Evolutionary conservation across 2,113 vertebrate species (phyloP), one percentile per base, ranked within the genome.

Genomic region (Tachysurus vachellii): DNA sequence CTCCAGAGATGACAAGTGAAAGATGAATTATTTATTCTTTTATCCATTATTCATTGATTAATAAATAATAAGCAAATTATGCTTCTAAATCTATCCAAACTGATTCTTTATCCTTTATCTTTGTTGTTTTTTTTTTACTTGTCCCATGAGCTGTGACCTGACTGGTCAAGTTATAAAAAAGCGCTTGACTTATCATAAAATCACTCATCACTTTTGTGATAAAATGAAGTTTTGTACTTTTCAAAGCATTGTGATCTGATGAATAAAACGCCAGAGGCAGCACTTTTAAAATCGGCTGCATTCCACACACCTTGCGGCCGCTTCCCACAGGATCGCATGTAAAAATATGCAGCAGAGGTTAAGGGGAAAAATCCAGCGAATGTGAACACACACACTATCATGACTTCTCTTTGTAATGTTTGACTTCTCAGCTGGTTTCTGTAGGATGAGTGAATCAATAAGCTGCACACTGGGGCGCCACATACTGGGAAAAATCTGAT

Each of bases 401-500:
- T 23, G 75, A 23, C 50, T 76, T 76, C 28, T 70, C 26, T 80
- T 57, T 86, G 59, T 79, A 47, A 44, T 66, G 19, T 68, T 54
- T 80, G 61, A 76, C 57, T 76, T 86, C 28, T 80, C 50, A 3
- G 28, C 75, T 66, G 76, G 21, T 42, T 80, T 80, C 19, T 77
- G 62, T 80, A 70, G 62, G 28, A 86, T 86, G 47, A 19, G 13
- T 68, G 21, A 86, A 81, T 86, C 76, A 81, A 70, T 86, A 86
- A 70, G 23, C 47, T 80, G 19, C 56, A 79, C 71, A 23, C 26
- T 31, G 42, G 71, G 73, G 66, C 42, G 26, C 44, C 59, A 59
- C 59, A 79, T 19, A 28, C 57, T 2, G 19, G 66, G 73, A 64
- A 85, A 79, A 80, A 31, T 59, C 56, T 21, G 23, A 36, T 12